Evolutionary conservation across 64 coral and sea anemone species (phyloP), one percentile per base, ranked within the genome.

Genomic region (Dendrophyllia cribrosa): DNA sequence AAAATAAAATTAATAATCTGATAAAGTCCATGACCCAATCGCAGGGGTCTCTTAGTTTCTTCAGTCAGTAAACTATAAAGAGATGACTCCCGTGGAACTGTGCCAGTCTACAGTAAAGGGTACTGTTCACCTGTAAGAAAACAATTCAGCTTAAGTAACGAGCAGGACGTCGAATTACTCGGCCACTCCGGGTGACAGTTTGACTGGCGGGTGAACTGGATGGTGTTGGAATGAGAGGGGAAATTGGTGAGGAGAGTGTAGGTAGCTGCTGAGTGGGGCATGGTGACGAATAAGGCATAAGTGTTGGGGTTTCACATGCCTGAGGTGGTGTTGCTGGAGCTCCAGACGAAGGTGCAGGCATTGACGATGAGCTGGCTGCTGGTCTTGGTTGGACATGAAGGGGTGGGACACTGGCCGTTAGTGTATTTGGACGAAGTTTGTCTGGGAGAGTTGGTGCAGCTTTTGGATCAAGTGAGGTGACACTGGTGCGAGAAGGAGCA

Each of bases 151-250:
- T n/a, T n/a, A n/a, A n/a, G n/a, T n/a, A n/a, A n/a, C n/a, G n/a
- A n/a, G n/a, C n/a, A n/a, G n/a, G n/a, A n/a, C 73, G 90, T 49
- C 82, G 90, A 77, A 86, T 77, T 4, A 86, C 80, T 75, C 71
- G 82, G 8, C 81, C 90, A 92, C 82, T 87, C 11, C 72, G 82
- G 46, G 90, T 92, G 9, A 75, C 71, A 65, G 71, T 63, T 85
- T 72, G 90, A 63, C 45, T 21, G 49, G 5, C 58, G 34, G 71
- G 58, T 65, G 58, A 75, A 85, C 59, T 66, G 16, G 50, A 20
- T 86, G 59, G 13, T 34, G 49, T 60, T 6, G 81, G 19, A 64
- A 47, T 59, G 11, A 20, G 23, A 51, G 62, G 17, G 58, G 70
- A 19, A 50, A 72, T 51, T 34, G 26, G 52, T 14, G 5, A 10